Evolutionary conservation across 2,888 invertebrate genomes (phyloP).

Genomic region (Spodoptera picta): DNA sequence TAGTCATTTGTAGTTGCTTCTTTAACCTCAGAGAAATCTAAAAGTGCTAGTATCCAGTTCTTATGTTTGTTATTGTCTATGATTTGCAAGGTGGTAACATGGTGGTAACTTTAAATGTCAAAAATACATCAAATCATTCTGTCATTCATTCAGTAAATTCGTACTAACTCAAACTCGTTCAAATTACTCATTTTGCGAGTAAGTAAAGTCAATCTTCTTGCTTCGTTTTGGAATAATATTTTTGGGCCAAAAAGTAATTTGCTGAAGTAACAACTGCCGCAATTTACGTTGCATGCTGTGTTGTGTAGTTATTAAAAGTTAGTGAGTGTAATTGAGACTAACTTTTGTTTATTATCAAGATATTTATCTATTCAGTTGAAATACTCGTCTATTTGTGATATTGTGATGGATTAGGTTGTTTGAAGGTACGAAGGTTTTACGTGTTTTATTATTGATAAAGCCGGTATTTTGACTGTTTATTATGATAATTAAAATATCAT

Average conservation of each 20-base stretch:
- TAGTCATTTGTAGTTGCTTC: too few relatives aligned
- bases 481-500: slow-evolving; percentile 6
- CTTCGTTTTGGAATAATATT: slow-evolving; percentile 7
- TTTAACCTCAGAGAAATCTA: too few relatives aligned
- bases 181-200: too few relatives aligned
- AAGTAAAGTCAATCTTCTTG: not conserved
- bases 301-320: slow-evolving; percentile 28
- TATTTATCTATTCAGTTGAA: slow-evolving; percentile 5
- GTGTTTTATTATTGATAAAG: slow-evolving; percentile 15
- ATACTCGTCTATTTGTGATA: slow-evolving; percentile 42
- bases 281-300: slow-evolving; percentile 15
- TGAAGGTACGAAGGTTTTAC: slow-evolving; percentile 37
- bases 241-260: slow-evolving; percentile 10
- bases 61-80: not conserved
- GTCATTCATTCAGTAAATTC: slow-evolving; percentile 14
- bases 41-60: not conserved
- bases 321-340: slow-evolving; percentile 9
- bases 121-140: not conserved
- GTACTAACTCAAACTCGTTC: too few relatives aligned
- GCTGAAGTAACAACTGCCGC: slow-evolving; percentile 4
- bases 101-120: not conserved
- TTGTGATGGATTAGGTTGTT: slow-evolving; percentile 50
- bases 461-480: slow-evolving; percentile 25
- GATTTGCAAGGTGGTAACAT: not conserved
- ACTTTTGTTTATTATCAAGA: not conserved